These are phyloP conservation scores for Nebria ingens DNA, from an alignment of 1,140 invertebrate species.

Conservation along the genomic window DNA sequence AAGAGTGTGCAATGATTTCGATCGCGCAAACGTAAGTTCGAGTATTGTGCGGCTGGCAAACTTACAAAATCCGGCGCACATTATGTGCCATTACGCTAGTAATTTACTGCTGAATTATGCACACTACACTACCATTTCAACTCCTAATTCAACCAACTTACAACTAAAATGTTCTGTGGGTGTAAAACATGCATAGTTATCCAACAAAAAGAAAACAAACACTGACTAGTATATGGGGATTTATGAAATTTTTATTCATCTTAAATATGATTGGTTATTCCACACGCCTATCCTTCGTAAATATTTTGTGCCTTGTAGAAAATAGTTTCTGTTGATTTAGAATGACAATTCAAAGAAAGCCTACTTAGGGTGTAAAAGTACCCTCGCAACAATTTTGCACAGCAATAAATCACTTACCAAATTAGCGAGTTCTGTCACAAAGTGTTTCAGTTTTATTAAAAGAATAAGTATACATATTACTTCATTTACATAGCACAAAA, in stretches of 20 bases:
- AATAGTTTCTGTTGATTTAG: too few relatives aligned
- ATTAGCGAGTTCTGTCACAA: not conserved
- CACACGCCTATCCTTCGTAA: too few relatives aligned
- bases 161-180: not conserved
- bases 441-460: not conserved
- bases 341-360: too few relatives aligned
- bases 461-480: conserved; percentile 3
- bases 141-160: not conserved
- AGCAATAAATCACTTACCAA: not conserved
- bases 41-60: not conserved
- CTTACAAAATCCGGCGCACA: not conserved
- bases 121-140: not conserved
- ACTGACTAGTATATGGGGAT: not conserved
- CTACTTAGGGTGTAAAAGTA: too few relatives aligned
- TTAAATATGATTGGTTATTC: too few relatives aligned
- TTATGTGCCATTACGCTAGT: not conserved
- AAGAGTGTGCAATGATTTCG: too few relatives aligned
- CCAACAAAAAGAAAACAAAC: too few relatives aligned
- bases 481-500: conserved; percentile 6
- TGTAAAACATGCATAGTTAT: too few relatives aligned
- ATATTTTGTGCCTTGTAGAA: not conserved
- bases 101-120: not conserved
- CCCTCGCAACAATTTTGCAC: too few relatives aligned
- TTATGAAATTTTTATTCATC: conserved; percentile 5
- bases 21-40: not conserved